Conservation (phyloP, 2,888 invertebrate species). For the Biston betularia region DNA sequence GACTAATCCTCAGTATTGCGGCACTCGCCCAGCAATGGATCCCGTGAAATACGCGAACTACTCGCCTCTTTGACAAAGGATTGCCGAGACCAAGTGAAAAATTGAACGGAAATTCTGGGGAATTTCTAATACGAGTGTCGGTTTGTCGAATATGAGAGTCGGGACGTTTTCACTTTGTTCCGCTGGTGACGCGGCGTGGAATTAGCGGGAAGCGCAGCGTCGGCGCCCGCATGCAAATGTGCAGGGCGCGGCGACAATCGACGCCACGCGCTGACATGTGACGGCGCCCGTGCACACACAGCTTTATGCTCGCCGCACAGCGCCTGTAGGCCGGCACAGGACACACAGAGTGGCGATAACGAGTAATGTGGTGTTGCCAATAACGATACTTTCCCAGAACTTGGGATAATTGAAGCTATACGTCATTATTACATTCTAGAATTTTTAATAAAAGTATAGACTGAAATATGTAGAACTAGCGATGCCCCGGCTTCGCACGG, state of each 20-base stretch:
- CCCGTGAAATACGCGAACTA: conserved; percentile 44
- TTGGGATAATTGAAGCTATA: too few relatives aligned
- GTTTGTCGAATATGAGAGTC: conserved; percentile 37
- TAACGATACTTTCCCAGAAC: too few relatives aligned
- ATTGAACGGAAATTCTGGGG: conserved; percentile 42
- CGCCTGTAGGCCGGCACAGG: neutral
- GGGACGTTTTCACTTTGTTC: conserved; percentile 34
- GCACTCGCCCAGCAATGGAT: conserved; percentile 44
- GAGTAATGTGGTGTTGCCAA: too few relatives aligned
- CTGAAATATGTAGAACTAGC: too few relatives aligned
- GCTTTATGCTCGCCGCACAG: conserved; percentile 5
- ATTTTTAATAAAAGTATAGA: too few relatives aligned
- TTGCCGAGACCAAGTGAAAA: conserved; percentile 42
- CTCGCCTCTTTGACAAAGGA: conserved; percentile 42
- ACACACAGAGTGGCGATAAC: neutral
- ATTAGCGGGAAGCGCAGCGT: conserved; percentile 25
- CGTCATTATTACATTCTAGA: too few relatives aligned
- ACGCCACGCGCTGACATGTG: conserved; percentile 3
- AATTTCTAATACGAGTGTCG: conserved; percentile 39
- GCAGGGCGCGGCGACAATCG: neutral
- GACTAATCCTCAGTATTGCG: conserved; percentile 45
- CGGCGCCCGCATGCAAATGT: conserved; percentile 27
- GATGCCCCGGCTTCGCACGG: too few relatives aligned
- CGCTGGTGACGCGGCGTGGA: conserved; percentile 11
- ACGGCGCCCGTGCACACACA: conserved; percentile 5